Percentiles rank a stretch among this genome's conserved stretches.
phyloP scores from a whole-genome alignment of 2,797 vertebrate species.

The Myotis pilosus region DNA sequence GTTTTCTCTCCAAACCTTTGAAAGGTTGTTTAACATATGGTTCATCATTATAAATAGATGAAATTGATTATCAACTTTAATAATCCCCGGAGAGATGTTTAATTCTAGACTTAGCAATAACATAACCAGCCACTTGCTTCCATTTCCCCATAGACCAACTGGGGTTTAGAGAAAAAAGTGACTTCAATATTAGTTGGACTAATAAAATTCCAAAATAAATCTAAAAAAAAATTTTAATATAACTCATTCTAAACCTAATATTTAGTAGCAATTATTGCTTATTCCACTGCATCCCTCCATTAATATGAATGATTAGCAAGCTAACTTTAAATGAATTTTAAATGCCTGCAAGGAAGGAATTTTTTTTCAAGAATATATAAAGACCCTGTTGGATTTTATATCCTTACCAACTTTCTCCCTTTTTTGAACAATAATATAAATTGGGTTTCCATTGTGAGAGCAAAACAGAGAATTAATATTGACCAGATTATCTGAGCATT shows the following conservation, averaged over 20 bases:
- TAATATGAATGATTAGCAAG: neutral
- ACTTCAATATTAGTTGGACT: constrained; percentile 19
- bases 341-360: neutral
- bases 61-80: neutral
- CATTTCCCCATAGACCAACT: neutral
- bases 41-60: neutral
- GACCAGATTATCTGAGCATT: neutral
- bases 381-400: neutral
- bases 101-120: neutral
- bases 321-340: neutral
- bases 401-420: neutral
- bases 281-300: neutral
- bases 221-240: neutral
- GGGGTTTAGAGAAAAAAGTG: neutral
- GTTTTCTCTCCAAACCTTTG: neutral
- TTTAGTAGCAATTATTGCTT: neutral
- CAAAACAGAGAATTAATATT: constrained; percentile 11
- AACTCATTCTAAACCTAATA: neutral
- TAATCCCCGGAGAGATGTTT: neutral
- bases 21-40: neutral
- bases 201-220: constrained; percentile 41
- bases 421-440: constrained; percentile 35
- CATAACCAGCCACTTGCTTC: neutral
- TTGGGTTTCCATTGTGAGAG: neutral
- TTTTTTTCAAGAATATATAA: neutral